A percentile compares a stretch with the other conserved stretches of the same genome.
phyloP scores from a whole-genome alignment of 2,113 vertebrate genomes.

The Gnathonemus echidnorhynchus region DNA sequence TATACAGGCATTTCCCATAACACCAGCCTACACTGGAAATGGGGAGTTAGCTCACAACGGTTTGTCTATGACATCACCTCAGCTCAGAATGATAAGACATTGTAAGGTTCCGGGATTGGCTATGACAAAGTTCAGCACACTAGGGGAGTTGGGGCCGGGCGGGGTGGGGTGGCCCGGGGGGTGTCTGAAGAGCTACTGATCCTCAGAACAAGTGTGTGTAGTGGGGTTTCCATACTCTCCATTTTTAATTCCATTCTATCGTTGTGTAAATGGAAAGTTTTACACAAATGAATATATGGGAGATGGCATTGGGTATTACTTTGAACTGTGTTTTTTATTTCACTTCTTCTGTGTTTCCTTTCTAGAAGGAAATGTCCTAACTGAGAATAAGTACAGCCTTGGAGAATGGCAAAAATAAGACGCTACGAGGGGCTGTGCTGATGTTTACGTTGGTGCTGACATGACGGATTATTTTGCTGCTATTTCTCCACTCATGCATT shows the following conservation, averaged over 20 bases:
- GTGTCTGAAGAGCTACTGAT: constrained; percentile 60
- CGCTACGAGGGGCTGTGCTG: constrained; percentile 48
- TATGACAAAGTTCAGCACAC: not conserved
- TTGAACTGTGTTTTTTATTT: constrained; percentile 32
- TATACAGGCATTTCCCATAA: not conserved
- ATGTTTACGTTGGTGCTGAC: constrained; percentile 51
- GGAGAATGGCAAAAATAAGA: constrained; percentile 40
- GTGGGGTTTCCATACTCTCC: constrained; percentile 44
- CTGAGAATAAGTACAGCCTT: constrained; percentile 36
- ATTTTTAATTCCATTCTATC: constrained; percentile 40
- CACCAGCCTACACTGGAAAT: not conserved
- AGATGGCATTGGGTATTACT: constrained; percentile 32
- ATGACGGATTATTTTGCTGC: constrained; percentile 63
- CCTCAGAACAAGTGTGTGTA: constrained; percentile 55
- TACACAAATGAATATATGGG: not conserved
- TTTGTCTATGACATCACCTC: not conserved
- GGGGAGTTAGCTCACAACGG: not conserved
- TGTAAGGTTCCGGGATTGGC: not conserved
- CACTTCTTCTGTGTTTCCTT: constrained; percentile 46
- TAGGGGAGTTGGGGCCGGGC: not conserved
- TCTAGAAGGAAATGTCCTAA: constrained; percentile 45
- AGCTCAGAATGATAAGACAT: not conserved
- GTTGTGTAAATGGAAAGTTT: constrained; percentile 49
- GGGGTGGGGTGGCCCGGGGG: no score
- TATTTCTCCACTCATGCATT: constrained; percentile 56